Conservation (phyloP, 2,797 vertebrate species). For the Neomorphus geoffroyi region DNA sequence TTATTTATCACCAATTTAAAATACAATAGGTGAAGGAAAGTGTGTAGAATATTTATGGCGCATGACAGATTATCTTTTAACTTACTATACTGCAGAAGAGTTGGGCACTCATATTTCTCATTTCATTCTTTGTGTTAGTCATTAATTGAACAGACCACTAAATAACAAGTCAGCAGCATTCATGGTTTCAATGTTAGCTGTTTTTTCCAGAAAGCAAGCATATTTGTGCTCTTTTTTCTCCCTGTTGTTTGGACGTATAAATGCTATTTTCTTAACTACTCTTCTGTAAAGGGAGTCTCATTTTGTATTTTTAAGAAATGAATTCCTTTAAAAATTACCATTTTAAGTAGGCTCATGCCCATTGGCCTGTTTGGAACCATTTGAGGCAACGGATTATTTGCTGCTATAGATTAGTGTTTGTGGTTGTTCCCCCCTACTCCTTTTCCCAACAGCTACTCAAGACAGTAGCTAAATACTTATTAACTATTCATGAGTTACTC, state of each 20-base stretch:
- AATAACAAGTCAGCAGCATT: neutral
- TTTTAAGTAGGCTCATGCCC: neutral
- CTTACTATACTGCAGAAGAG: neutral
- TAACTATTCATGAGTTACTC: conserved; percentile 31
- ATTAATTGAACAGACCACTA: neutral
- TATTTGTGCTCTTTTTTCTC: neutral
- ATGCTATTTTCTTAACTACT: neutral
- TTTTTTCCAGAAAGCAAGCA: neutral
- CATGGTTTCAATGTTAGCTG: neutral
- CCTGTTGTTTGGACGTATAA: neutral
- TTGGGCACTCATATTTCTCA: neutral
- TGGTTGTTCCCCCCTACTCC: neutral
- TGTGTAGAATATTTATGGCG: neutral
- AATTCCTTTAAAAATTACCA: neutral
- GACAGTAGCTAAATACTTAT: conserved; percentile 21
- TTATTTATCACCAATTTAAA: neutral
- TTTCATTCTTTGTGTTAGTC: neutral
- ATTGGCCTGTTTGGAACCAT: neutral
- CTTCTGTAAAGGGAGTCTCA: neutral
- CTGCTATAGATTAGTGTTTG: neutral
- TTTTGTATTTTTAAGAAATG: neutral
- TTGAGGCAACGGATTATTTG: neutral
- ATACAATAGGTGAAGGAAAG: neutral
- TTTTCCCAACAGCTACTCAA: neutral
- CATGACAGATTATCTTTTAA: neutral